A percentile compares a stretch with the other conserved stretches of the same genome.
Evolutionary conservation across 2,113 vertebrate genomes (phyloP).

Genomic region (Rhynchomys soricoides): DNA sequence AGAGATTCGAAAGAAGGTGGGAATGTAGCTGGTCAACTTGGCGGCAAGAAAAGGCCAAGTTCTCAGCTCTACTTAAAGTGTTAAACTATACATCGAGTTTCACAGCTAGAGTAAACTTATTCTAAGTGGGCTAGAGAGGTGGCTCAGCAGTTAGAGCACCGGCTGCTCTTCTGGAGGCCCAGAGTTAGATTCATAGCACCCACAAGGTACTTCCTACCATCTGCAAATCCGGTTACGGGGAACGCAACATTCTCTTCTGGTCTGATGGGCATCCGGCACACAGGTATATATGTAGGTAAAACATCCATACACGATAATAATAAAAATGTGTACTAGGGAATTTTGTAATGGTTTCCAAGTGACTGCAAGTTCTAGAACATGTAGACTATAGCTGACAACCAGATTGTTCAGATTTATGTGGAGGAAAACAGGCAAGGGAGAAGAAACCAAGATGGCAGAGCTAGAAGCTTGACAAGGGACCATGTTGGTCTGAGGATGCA

Average conservation of each 20-base stretch:
- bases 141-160: neutral
- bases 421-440: neutral
- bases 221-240: too few relatives aligned
- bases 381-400: too few relatives aligned
- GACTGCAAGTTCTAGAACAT: neutral
- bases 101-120: constrained; percentile 10
- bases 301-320: neutral
- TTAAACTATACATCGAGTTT: neutral
- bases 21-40: neutral
- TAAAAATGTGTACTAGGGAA: neutral
- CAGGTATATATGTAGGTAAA: neutral
- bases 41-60: constrained; percentile 25
- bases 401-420: neutral
- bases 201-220: too few relatives aligned
- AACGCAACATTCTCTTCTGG: neutral
- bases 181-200: too few relatives aligned
- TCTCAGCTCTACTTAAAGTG: constrained; percentile 5
- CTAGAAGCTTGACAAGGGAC: neutral
- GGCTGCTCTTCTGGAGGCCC: neutral
- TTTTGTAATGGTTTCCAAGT: neutral
- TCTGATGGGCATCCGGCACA: neutral
- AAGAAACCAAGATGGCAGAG: neutral
- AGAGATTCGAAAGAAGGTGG: neutral
- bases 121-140: neutral
- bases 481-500: fast-evolving